These are phyloP conservation scores for Nycteola revayana DNA, from an alignment of 2,888 invertebrate species.

Conservation along the genomic window DNA sequence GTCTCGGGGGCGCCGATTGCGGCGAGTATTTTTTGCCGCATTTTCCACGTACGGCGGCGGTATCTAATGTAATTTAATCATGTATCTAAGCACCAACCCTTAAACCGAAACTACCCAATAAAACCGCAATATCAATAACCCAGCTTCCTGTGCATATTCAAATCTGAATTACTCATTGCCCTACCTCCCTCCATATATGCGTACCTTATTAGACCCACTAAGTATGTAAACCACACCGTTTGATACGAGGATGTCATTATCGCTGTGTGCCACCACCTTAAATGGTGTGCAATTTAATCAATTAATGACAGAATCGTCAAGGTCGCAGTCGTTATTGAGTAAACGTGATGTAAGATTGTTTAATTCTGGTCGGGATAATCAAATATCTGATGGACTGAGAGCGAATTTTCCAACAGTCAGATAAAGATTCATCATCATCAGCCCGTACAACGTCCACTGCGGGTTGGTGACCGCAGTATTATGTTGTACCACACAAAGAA, in stretches of 20 bases:
- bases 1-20: too few species aligned
- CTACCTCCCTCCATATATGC: constrained; percentile 25
- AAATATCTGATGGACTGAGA: too few species aligned
- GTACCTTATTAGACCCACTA: constrained; percentile 50
- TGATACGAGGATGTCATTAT: constrained; percentile 68
- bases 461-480: too few species aligned
- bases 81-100: too few species aligned
- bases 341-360: constrained; percentile 48
- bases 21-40: too few species aligned
- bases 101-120: constrained; percentile 17
- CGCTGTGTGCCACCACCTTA: constrained; percentile 52
- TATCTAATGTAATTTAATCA: too few species aligned
- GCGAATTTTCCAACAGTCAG: too few species aligned
- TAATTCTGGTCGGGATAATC: too few species aligned
- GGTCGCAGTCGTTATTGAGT: constrained; percentile 54
- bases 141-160: constrained; percentile 38
- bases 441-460: too few species aligned
- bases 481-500: too few species aligned
- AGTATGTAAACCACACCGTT: constrained; percentile 44
- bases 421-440: too few species aligned
- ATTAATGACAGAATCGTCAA: constrained; percentile 64
- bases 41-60: too few species aligned
- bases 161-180: constrained; percentile 34
- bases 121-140: constrained; percentile 34
- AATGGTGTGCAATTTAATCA: constrained; percentile 70